A percentile compares a stretch with the other conserved stretches of the same genome.
Evolutionary conservation across 2,113 vertebrate species (phyloP).

Genomic region (Pollimyrus isidori): DNA sequence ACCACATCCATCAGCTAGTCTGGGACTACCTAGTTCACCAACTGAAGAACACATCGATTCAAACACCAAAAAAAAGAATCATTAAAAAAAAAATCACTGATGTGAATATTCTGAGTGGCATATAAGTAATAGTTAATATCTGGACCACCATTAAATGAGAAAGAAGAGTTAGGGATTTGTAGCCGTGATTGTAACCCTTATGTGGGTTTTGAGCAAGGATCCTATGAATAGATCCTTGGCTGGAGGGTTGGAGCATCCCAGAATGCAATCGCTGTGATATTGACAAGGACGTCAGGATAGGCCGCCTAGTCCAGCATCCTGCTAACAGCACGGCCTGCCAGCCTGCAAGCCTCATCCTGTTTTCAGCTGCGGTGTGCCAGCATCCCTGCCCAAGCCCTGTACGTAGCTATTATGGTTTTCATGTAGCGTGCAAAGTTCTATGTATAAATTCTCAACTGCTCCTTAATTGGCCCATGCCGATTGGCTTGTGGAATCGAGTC

Average conservation of each 20-base stretch:
- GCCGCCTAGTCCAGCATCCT: conserved; percentile 20
- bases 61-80: not conserved
- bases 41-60: not conserved
- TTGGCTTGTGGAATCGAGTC: conserved; percentile 56
- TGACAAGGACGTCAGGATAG: not conserved
- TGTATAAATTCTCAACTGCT: conserved; percentile 55
- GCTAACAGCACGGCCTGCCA: conserved; percentile 28
- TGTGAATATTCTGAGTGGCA: conserved; percentile 15
- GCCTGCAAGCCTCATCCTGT: conserved; percentile 14
- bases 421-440: conserved; percentile 62
- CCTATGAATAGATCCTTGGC: not conserved
- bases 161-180: not conserved
- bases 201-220: not conserved
- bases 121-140: not conserved
- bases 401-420: conserved; percentile 64
- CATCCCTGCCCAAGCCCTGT: conserved; percentile 48
- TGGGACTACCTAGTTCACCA: not conserved
- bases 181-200: not conserved
- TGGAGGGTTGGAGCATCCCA: not conserved
- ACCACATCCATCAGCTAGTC: not conserved
- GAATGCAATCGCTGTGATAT: not conserved
- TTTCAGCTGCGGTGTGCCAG: conserved; percentile 46
- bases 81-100: not conserved
- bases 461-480: conserved; percentile 55
- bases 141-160: not conserved